phyloP scores from a whole-genome alignment of 2,888 invertebrate species.

The Oscheius sp. region DNA sequence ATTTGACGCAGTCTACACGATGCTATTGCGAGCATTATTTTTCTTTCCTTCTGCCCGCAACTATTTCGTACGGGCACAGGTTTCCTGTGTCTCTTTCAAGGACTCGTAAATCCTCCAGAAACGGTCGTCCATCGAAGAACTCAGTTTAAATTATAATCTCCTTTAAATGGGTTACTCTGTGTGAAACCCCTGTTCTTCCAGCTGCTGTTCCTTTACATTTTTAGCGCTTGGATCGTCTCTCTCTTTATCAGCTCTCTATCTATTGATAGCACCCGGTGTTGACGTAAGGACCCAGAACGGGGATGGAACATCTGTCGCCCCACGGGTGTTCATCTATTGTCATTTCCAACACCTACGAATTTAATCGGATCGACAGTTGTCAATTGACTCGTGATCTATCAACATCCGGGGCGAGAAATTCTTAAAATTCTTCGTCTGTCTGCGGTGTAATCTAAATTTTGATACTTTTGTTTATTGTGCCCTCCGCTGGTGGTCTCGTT shows the following conservation, averaged over 20 bases:
- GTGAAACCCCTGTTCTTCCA: no score
- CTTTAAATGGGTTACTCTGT: no score
- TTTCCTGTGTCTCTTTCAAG: background rate
- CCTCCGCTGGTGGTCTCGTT: no score
- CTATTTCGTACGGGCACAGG: no score
- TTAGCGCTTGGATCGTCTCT: background rate
- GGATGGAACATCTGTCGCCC: background rate
- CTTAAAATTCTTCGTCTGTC: constrained; percentile 10
- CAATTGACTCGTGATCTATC: constrained; percentile 30
- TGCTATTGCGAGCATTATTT: no score
- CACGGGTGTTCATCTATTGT: background rate
- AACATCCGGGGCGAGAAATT: background rate
- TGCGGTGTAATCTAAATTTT: background rate
- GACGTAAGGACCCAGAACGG: background rate
- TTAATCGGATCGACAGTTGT: constrained; percentile 4
- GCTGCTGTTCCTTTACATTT: no score
- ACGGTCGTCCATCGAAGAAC: no score
- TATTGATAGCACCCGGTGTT: background rate
- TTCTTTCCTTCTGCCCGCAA: background rate
- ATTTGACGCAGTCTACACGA: no score
- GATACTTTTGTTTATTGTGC: no score
- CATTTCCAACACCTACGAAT: background rate
- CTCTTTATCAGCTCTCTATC: background rate
- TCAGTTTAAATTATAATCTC: no score
- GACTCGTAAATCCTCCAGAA: no score